Conservation (phyloP, 2,113 vertebrate species). For the Ammospiza caudacuta region DNA sequence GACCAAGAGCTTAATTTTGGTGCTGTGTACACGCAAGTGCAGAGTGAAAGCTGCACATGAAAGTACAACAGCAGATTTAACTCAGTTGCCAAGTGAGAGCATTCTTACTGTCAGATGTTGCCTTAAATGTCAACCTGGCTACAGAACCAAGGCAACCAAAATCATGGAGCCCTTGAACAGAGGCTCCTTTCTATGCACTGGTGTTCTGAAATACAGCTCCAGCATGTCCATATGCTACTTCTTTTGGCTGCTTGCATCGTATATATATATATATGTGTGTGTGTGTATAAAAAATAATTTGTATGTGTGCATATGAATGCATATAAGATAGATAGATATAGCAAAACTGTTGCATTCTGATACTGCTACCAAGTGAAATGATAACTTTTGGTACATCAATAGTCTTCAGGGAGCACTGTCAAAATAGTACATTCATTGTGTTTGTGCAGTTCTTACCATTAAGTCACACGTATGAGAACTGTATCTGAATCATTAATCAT, state of each 20-base stretch:
- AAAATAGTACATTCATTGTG: neutral
- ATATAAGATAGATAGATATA: neutral
- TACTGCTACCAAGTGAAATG: neutral
- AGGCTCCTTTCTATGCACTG: neutral
- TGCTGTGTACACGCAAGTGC: fast-evolving
- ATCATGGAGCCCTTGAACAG: neutral
- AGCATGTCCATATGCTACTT: neutral
- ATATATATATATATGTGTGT: neutral
- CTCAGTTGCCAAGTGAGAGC: fast-evolving
- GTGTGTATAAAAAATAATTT: neutral
- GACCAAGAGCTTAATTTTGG: neutral
- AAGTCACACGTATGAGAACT: neutral
- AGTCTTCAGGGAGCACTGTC: neutral
- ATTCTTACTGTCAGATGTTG: neutral
- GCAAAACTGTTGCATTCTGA: neutral
- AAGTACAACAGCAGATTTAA: neutral
- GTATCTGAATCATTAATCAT: conserved; percentile 3
- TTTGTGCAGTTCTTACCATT: neutral
- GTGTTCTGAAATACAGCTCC: neutral
- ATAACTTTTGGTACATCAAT: neutral
- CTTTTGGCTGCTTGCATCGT: neutral
- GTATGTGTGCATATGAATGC: neutral
- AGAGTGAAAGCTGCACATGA: neutral
- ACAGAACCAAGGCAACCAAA: neutral
- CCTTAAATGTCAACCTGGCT: neutral